Base-by-base conservation (phyloP, 1,140 invertebrate genomes). In the Cecropterus lyciades region DNA sequence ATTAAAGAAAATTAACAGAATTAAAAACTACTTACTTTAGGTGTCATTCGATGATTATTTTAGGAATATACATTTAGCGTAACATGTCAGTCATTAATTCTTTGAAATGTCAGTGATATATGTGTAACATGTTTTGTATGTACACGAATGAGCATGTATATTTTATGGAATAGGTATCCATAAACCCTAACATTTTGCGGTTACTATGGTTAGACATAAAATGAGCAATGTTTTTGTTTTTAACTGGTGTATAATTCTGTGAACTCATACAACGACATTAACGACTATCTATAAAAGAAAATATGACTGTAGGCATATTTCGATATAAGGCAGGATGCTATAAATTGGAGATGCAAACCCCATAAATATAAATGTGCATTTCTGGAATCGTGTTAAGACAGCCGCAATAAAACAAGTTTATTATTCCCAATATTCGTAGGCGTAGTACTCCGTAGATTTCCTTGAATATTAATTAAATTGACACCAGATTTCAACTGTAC, bases 391-490 rank as follows among this genome's bases (percentile, higher is more conserved):
- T 65, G 66, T 68, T 53, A 56, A 55, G 59, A 77, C 76, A 62
- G 63, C 74, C 77, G 74, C 75, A 72, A 81, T 79, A 84, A 84
- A 84, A 79, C 81, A 82, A 77, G 79, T 87, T 86, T 83, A 82
- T 72, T 81, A 81, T 82, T 70, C 77, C 75, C 77, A 74, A 83
- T 84, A 78, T 59, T 70, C 48, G 40, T 45, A 45, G 53, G 53
- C 53, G 53, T 56, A 40, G 16, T n/a, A n/a, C n/a, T n/a, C n/a
- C n/a, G 3, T 10, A 15, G 15, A 15, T 6, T 24, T 56, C 16
- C 37, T 43, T 56, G 53, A 40, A 55, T 33, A 42, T 5, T 42
- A 20, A 20, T 10, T 42, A 17, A 24, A 24, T 15, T 1, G 30
- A 9, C 6, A 5, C 2, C 30, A 3, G 30, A 14, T 0, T 4